phyloP scores from a whole-genome alignment of 2,888 invertebrate genomes.

The Uloborus plumipes region DNA sequence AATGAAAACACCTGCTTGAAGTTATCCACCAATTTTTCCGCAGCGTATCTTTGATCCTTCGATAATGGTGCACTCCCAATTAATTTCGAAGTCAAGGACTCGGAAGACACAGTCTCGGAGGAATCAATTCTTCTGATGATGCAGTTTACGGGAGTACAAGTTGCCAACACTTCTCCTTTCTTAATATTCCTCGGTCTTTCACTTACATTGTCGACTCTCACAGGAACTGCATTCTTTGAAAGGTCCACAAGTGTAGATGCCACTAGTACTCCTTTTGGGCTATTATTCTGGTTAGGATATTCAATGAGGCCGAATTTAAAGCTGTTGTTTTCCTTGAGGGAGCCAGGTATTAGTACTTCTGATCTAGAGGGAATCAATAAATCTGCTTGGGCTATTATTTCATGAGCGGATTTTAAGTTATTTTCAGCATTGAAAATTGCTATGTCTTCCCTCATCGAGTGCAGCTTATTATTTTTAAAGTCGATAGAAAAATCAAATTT shows the following conservation, averaged over 20 bases:
- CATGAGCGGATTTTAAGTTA: neutral
- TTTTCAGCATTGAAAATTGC: neutral
- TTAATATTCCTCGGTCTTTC: no score
- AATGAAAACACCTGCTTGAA: no score
- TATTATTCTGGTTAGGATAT: neutral
- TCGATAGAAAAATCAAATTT: neutral
- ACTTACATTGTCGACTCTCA: neutral
- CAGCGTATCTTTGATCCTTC: no score
- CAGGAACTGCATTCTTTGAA: neutral
- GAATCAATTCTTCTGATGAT: no score
- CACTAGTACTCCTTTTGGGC: neutral
- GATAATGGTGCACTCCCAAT: no score
- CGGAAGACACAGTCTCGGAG: neutral
- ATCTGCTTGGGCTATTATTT: neutral
- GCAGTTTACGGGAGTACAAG: no score
- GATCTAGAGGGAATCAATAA: neutral
- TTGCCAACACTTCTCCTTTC: no score
- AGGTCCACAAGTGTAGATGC: neutral
- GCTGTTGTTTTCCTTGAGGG: neutral
- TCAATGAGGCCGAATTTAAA: neutral
- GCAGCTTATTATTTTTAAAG: constrained; percentile 3
- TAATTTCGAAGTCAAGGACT: neutral
- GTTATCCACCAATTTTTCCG: no score
- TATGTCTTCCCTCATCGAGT: constrained; percentile 6
- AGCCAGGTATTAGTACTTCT: neutral